Conservation (phyloP, 2,888 invertebrate species). For the Hydrotaea diabolus region DNA sequence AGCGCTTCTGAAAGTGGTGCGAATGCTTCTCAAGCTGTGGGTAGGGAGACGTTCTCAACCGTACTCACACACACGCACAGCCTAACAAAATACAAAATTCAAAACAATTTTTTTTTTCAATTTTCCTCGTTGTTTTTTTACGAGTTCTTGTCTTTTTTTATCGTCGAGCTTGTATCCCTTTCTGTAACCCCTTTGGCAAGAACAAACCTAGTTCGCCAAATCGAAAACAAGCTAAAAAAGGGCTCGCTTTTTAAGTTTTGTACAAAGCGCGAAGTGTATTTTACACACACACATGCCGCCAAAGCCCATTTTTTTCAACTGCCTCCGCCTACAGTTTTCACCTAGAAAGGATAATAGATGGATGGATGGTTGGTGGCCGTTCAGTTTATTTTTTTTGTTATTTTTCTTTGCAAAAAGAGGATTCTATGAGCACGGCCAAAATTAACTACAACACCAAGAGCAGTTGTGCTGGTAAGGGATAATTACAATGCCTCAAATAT, state of each 20-base stretch:
- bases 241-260: conserved; percentile 27
- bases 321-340: background rate
- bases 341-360: background rate
- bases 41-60: conserved; percentile 21
- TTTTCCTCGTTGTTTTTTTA: conserved; percentile 47
- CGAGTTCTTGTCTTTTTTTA: background rate
- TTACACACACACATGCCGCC: conserved; percentile 36
- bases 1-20: conserved; percentile 23
- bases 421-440: conserved; percentile 45
- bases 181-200: conserved; percentile 63
- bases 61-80: background rate
- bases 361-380: conserved; percentile 48
- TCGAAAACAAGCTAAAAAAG: background rate
- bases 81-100: conserved; percentile 50
- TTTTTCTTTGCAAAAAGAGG: conserved; percentile 45
- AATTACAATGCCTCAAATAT: background rate
- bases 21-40: background rate
- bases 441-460: background rate
- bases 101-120: conserved; percentile 60
- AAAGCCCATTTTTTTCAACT: background rate
- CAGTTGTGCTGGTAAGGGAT: background rate
- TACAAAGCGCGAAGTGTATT: conserved; percentile 65
- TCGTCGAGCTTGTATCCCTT: conserved; percentile 43
- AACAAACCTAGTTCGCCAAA: conserved; percentile 65
- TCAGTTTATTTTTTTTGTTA: conserved; percentile 46